Evolutionary conservation across 2,797 vertebrate species (phyloP).

Genomic region (Xiphorhynchus erythropygius): DNA sequence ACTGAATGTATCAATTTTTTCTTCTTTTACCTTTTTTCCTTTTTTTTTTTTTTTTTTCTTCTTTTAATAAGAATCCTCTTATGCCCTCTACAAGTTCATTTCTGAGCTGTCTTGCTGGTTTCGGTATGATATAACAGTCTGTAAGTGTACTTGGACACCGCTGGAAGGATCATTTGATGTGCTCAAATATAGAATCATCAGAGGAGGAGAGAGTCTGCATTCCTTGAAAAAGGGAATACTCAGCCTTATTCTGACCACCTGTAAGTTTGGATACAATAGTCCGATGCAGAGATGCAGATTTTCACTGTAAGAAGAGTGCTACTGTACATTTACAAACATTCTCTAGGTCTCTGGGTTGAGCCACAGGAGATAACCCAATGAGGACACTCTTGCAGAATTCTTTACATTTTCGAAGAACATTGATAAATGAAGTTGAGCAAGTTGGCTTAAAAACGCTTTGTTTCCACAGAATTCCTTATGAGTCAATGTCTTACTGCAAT

Average conservation of each 20-base stretch:
- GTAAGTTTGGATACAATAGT: conserved; percentile 70
- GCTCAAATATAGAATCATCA: conserved; percentile 88
- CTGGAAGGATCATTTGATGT: conserved; percentile 86
- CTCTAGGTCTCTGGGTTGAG: conserved; percentile 74
- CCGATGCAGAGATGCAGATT: conserved; percentile 64
- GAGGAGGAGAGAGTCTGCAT: conserved; percentile 76
- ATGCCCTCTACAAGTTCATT: conserved; percentile 78
- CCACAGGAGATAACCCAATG: conserved; percentile 75
- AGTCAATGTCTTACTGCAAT: conserved; percentile 73
- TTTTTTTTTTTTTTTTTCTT: not conserved
- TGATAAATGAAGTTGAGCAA: conserved; percentile 80
- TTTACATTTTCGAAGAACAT: conserved; percentile 75
- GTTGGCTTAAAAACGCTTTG: conserved; percentile 74
- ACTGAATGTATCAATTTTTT: conserved; percentile 67
- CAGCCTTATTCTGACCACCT: conserved; percentile 66
- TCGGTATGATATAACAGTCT: conserved; percentile 89
- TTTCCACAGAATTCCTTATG: conserved; percentile 82
- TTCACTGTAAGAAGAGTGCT: conserved; percentile 73
- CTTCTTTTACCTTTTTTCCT: conserved; percentile 18
- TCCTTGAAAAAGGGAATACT: conserved; percentile 70
- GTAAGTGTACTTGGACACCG: conserved; percentile 81
- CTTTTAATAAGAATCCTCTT: conserved; percentile 70
- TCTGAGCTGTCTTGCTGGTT: conserved; percentile 93
- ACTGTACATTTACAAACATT: conserved; percentile 76
- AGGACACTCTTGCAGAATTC: conserved; percentile 77